Evolutionary conservation across 2,888 invertebrate species (phyloP).

Genomic region (Cinara cedri): DNA sequence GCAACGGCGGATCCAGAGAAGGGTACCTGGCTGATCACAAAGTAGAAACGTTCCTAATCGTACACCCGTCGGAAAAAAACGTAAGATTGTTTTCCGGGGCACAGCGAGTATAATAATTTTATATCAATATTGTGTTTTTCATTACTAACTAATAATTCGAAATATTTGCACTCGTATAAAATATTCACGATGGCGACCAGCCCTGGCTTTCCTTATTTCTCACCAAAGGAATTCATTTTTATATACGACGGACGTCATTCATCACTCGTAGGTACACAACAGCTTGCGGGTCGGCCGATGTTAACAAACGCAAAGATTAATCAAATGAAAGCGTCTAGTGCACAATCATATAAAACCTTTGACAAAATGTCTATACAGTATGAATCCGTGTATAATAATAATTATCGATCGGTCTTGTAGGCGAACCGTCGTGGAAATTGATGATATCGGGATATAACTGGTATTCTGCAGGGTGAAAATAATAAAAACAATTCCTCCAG

Average conservation of each 20-base stretch:
- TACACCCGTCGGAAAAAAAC: slow-evolving; percentile 75
- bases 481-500: too few species aligned
- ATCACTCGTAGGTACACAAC: neutral
- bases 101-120: too few species aligned
- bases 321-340: neutral
- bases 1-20: slow-evolving; percentile 81
- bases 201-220: too few species aligned
- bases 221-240: too few species aligned
- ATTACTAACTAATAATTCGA: too few species aligned
- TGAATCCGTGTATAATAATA: slow-evolving; percentile 5
- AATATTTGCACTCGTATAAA: too few species aligned
- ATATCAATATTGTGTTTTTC: too few species aligned
- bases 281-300: neutral
- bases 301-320: neutral
- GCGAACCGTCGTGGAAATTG: neutral
- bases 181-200: too few species aligned
- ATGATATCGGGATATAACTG: neutral
- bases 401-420: neutral
- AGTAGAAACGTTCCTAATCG: slow-evolving; percentile 84
- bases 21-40: slow-evolving; percentile 86
- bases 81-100: slow-evolving; percentile 22
- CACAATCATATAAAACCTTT: slow-evolving; percentile 4
- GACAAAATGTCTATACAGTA: neutral
- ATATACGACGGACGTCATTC: too few species aligned
- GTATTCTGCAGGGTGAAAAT: neutral